phyloP scores from a whole-genome alignment of 1,140 invertebrate species.

The Dendrolimus punctatus region DNA sequence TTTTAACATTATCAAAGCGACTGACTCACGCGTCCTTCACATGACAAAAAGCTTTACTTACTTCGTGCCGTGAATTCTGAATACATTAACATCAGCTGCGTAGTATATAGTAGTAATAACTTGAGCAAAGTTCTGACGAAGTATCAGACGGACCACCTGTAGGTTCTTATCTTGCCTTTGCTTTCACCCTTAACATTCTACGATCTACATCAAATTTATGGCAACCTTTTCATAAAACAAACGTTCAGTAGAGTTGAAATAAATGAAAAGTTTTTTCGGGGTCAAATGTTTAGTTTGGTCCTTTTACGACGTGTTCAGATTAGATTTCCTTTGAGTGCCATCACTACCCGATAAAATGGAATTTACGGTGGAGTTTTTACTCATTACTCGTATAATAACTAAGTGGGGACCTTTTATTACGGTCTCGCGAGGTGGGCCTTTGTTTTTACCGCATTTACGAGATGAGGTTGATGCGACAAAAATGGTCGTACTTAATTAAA shows the following conservation, averaged over 20 bases:
- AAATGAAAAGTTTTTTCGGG: no score
- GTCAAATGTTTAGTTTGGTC: not conserved
- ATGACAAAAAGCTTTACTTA: slow-evolving; percentile 6
- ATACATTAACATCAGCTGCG: not conserved
- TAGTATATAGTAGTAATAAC: slow-evolving; percentile 10
- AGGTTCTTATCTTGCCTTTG: slow-evolving; percentile 1
- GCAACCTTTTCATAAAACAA: no score
- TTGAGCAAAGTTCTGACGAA: slow-evolving; percentile 10
- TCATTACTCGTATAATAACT: slow-evolving; percentile 22
- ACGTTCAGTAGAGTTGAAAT: no score
- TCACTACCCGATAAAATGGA: slow-evolving; percentile 12
- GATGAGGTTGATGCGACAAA: slow-evolving; percentile 20
- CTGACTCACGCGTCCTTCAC: slow-evolving; percentile 3
- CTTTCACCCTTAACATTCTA: no score
- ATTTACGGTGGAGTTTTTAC: slow-evolving; percentile 17
- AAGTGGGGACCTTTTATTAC: slow-evolving; percentile 25
- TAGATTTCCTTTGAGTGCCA: slow-evolving; percentile 13
- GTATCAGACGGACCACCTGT: slow-evolving; percentile 15
- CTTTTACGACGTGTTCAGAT: slow-evolving; percentile 6
- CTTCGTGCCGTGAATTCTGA: not conserved
- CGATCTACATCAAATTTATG: no score
- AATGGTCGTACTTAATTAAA: slow-evolving; percentile 23
- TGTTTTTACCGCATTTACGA: slow-evolving; percentile 21
- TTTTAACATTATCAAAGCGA: not conserved
- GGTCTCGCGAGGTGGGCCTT: slow-evolving; percentile 26